These are phyloP conservation scores for Megaleporinus macrocephalus DNA, from an alignment of 2,113 vertebrate genomes.

Conservation along the genomic window DNA sequence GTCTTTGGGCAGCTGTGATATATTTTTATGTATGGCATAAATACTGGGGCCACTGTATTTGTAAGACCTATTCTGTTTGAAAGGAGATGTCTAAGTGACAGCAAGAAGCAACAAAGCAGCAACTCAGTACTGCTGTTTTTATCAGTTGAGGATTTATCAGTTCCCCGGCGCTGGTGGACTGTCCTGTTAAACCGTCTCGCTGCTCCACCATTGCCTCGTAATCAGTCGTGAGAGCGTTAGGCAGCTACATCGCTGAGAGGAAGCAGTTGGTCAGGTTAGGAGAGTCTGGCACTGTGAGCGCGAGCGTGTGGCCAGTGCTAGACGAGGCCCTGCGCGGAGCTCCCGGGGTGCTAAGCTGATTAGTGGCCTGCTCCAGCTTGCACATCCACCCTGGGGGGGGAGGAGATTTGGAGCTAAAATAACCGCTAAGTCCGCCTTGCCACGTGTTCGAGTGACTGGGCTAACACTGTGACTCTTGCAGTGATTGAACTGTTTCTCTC, in stretches of 20 bases:
- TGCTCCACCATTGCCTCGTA: too few relatives aligned
- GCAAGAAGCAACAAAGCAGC: too few relatives aligned
- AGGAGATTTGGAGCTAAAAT: slow-evolving; percentile 52
- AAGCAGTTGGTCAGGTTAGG: slow-evolving; percentile 1
- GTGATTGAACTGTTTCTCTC: not conserved
- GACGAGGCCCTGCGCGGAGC: not conserved
- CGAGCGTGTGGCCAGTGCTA: not conserved
- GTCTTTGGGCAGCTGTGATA: too few relatives aligned
- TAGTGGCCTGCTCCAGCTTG: slow-evolving; percentile 19
- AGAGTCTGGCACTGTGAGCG: not conserved
- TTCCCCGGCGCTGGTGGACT: too few relatives aligned
- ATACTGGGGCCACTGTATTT: too few relatives aligned
- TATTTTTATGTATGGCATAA: too few relatives aligned
- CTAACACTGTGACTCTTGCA: not conserved
- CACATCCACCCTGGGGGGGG: slow-evolving; percentile 21
- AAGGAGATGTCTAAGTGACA: too few relatives aligned
- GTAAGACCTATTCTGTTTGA: too few relatives aligned
- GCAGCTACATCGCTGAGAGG: not conserved
- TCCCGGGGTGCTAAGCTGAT: slow-evolving; percentile 32
- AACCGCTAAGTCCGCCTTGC: slow-evolving; percentile 32
- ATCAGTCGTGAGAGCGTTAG: not conserved
- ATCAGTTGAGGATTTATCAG: not conserved
- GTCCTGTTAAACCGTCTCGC: not conserved
- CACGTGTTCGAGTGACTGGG: slow-evolving; percentile 25
- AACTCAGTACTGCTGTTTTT: not conserved